phyloP scores from a whole-genome alignment of 2,797 vertebrate species.

The Lepilemur septentrionalis region DNA sequence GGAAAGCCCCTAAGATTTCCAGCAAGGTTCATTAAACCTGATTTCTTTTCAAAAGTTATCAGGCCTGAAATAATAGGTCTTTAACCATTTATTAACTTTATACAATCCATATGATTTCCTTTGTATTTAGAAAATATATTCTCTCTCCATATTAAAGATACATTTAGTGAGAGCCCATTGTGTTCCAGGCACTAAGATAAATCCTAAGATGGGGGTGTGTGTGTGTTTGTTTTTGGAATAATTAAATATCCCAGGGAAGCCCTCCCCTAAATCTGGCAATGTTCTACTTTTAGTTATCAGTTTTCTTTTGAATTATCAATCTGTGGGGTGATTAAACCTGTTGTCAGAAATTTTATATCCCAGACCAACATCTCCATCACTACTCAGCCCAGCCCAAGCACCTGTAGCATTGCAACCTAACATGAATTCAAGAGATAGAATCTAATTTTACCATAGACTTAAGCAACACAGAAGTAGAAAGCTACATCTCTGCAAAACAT shows the following conservation, averaged over 20 bases:
- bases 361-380: neutral
- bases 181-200: neutral
- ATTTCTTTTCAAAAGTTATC: slow-evolving; percentile 16
- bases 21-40: slow-evolving; percentile 15
- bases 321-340: neutral
- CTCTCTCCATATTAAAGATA: neutral
- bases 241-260: neutral
- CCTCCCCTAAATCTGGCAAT: neutral
- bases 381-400: neutral
- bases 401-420: neutral
- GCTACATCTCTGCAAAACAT: neutral
- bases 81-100: slow-evolving; percentile 12
- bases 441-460: neutral
- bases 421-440: neutral
- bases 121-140: neutral
- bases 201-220: neutral
- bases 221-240: neutral
- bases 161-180: neutral
- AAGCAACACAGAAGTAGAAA: neutral
- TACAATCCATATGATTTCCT: neutral
- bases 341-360: neutral
- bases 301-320: neutral
- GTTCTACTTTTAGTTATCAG: neutral
- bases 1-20: slow-evolving; percentile 24
- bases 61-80: neutral